Base-by-base conservation (phyloP, 2,888 invertebrate species). In the Anaspis maculata region DNA sequence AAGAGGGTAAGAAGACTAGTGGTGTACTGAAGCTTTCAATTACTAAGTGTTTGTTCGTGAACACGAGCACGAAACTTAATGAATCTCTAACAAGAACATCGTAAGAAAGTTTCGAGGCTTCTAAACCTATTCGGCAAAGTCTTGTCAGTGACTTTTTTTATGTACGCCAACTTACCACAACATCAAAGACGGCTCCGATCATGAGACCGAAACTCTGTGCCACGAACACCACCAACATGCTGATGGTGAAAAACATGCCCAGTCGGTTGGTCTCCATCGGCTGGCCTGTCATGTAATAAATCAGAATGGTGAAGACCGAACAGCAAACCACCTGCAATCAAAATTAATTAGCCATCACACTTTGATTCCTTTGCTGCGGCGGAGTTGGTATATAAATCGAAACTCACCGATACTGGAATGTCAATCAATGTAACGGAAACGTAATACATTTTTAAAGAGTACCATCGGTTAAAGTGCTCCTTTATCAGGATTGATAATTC, bases 181-280 rank as follows among this genome's bases (percentile, higher is more conserved):
- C 86, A 57, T 79, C 74, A 47, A 87, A 91, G 45, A 83, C 82
- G 3, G 92, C 88, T 4, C 95, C 95, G 49, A 96, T 82, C 71
- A 91, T 81, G 2, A 95, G 73, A 0, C 95, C 95, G 46, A 92
- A 77, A 56, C 91, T 88, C 68, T 95, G 94, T 1, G 92, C 90
- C 2, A 94, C 89, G 33, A 94, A 79, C 11, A 87, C 84, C 0
- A 87, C 80, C 46, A 90, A 73, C 28, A 88, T 64, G 37, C 88
- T 84, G 28, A 92, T 83, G 2, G 76, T 69, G 51, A 88, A 78
- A 68, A 92, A 94, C 83, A 94, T 88, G 32, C 70, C 65, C 59
- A 95, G 90, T 26, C 95, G 72, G 19, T 72, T 62, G 39, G 76
- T 64, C 55, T 91, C 90, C 56, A 80, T 66, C 0, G 94, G 94